phyloP scores from a whole-genome alignment of 1,140 invertebrate species.

The Dreissena polymorpha region DNA sequence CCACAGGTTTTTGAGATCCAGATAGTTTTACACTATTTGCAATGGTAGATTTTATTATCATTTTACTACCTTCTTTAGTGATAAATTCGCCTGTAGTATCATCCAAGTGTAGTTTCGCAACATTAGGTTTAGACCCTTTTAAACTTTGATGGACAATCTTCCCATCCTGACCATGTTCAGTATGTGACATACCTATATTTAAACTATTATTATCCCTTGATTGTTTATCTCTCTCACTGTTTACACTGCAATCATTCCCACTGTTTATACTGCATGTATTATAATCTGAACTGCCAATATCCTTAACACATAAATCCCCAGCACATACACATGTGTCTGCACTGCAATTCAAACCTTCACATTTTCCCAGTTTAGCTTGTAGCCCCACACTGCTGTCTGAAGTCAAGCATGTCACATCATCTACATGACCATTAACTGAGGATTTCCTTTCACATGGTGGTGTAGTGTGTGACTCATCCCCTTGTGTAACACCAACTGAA shows the following conservation, averaged over 20 bases:
- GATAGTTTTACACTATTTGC: neutral
- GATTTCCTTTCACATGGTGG: neutral
- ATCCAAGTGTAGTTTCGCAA: slow-evolving; percentile 1
- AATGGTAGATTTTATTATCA: slow-evolving; percentile 1
- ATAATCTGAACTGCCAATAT: neutral
- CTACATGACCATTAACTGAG: neutral
- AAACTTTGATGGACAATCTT: too few species aligned
- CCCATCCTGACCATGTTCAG: too few species aligned
- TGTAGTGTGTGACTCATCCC: too few species aligned
- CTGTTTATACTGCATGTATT: too few species aligned
- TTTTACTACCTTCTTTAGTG: slow-evolving; percentile 1
- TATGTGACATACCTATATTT: too few species aligned
- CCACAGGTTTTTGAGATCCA: slow-evolving; percentile 2
- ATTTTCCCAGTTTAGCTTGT: neutral
- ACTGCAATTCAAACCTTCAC: slow-evolving; percentile 17
- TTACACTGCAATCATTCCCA: too few species aligned
- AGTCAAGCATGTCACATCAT: slow-evolving; percentile 11
- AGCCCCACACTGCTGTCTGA: neutral
- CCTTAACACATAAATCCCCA: neutral
- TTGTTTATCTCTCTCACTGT: too few species aligned
- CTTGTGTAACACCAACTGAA: too few species aligned
- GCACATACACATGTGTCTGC: neutral
- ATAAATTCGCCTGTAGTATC: slow-evolving; percentile 40
- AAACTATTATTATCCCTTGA: neutral
- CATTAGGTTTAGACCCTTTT: too few species aligned